These are phyloP conservation scores for Heliconius ethilla DNA, from an alignment of 2,888 invertebrate genomes.

Conservation along the genomic window DNA sequence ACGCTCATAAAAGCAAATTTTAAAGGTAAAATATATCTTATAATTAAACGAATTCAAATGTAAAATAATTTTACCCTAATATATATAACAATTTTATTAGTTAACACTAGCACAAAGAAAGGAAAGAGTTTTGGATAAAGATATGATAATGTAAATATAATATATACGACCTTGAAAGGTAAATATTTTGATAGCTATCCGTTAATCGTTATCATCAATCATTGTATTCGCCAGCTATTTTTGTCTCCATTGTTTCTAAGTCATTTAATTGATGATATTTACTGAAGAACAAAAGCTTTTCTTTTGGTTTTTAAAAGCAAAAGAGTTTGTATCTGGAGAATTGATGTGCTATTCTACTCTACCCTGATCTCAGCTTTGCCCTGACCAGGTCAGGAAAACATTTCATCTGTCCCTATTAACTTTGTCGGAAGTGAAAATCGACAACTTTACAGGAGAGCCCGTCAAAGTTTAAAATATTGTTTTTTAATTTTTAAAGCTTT, in stretches of 20 bases:
- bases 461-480: too few species aligned
- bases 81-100: not conserved
- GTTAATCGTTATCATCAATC: slow-evolving; percentile 61
- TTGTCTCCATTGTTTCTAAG: slow-evolving; percentile 57
- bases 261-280: slow-evolving; percentile 61
- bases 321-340: not conserved
- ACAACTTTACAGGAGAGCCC: too few species aligned
- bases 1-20: too few species aligned
- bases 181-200: slow-evolving; percentile 21
- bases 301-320: slow-evolving; percentile 14
- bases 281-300: slow-evolving; percentile 55
- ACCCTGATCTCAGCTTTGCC: too few species aligned
- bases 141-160: not conserved
- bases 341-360: not conserved
- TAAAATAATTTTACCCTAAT: not conserved
- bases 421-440: too few species aligned
- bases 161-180: slow-evolving; percentile 26
- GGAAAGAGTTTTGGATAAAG: not conserved
- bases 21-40: too few species aligned
- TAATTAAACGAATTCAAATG: too few species aligned
- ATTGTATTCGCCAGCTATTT: slow-evolving; percentile 54
- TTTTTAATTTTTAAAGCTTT: too few species aligned
- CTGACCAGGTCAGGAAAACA: not conserved
- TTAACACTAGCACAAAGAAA: not conserved
- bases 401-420: not conserved